Evolutionary conservation across 2,797 vertebrate species (phyloP).

Genomic region (Sebastes glaucus): DNA sequence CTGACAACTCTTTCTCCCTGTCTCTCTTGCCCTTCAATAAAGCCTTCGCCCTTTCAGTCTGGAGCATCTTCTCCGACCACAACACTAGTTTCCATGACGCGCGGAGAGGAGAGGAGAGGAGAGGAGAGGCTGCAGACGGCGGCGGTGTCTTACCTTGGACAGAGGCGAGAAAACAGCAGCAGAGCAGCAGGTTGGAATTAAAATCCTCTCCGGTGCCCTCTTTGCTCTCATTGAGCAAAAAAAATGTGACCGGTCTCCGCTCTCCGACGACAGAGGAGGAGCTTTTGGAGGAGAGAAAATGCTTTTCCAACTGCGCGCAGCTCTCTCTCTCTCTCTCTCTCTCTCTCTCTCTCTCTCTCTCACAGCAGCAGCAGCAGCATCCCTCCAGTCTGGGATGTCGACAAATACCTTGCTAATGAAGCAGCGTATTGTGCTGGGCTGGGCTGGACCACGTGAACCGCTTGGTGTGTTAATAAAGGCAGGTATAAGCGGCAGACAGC

Average conservation of each 20-base stretch:
- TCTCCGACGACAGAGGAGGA: conserved; percentile 79
- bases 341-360: conserved; percentile 50
- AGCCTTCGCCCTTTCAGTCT: conserved; percentile 59
- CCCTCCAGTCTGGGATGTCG: conserved; percentile 48
- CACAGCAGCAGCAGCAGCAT: conserved; percentile 51
- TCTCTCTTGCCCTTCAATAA: conserved; percentile 68
- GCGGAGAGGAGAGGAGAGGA: conserved; percentile 23
- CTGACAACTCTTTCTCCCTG: conserved; percentile 41
- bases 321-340: conserved; percentile 57
- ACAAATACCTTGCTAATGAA: conserved; percentile 59
- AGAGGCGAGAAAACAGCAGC: conserved; percentile 63
- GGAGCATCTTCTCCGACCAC: conserved; percentile 13
- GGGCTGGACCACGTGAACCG: conserved; percentile 64
- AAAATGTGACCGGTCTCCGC: conserved; percentile 65
- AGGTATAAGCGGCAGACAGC: conserved; percentile 58
- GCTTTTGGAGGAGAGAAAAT: conserved; percentile 56
- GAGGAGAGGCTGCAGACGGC: conserved; percentile 23
- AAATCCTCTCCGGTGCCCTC: conserved; percentile 76
- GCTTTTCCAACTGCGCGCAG: conserved; percentile 69
- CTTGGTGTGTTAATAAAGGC: conserved; percentile 55
- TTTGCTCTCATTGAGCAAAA: conserved; percentile 75
- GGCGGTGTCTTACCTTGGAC: conserved; percentile 64
- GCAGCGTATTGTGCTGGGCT: conserved; percentile 42
- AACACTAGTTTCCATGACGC: conserved; percentile 14
- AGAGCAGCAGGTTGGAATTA: conserved; percentile 64